These are phyloP conservation scores for Stercorarius parasiticus DNA, from an alignment of 2,113 vertebrate genomes.

Conservation along the genomic window DNA sequence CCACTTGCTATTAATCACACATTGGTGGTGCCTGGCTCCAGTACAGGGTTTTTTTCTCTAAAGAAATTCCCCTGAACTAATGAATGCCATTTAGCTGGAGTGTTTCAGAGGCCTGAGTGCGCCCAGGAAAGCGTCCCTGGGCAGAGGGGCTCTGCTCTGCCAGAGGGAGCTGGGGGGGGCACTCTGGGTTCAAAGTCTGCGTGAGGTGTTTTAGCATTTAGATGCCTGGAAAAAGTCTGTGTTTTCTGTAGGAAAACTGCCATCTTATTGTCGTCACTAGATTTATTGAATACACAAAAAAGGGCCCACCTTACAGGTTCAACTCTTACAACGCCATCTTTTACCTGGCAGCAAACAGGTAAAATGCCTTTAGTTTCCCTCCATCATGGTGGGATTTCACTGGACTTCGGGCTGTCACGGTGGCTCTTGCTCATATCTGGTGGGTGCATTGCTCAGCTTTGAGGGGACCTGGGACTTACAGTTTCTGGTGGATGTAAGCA, in stretches of 20 bases:
- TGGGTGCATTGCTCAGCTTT: not conserved
- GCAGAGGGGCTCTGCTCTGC: not conserved
- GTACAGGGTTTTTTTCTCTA: not conserved
- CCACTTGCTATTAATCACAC: slow-evolving; percentile 24
- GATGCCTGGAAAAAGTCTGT: not conserved
- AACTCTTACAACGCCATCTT: not conserved
- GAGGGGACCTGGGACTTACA: not conserved
- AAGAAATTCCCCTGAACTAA: not conserved
- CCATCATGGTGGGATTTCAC: not conserved
- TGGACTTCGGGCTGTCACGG: not conserved
- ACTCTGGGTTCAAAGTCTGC: not conserved
- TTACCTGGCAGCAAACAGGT: not conserved
- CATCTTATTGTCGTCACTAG: not conserved
- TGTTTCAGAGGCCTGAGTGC: not conserved
- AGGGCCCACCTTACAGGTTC: not conserved
- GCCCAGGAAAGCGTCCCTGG: not conserved
- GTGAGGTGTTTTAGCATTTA: not conserved
- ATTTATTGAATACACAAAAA: not conserved
- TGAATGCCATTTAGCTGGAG: not conserved
- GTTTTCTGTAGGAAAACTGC: not conserved
- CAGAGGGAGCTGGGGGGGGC: not conserved
- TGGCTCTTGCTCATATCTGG: not conserved
- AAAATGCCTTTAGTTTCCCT: not conserved
- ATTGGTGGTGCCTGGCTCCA: not conserved
- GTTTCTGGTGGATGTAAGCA: not conserved